Conservation (phyloP, 1,140 invertebrate species). For the Caenorhabditis tropicalis region DNA sequence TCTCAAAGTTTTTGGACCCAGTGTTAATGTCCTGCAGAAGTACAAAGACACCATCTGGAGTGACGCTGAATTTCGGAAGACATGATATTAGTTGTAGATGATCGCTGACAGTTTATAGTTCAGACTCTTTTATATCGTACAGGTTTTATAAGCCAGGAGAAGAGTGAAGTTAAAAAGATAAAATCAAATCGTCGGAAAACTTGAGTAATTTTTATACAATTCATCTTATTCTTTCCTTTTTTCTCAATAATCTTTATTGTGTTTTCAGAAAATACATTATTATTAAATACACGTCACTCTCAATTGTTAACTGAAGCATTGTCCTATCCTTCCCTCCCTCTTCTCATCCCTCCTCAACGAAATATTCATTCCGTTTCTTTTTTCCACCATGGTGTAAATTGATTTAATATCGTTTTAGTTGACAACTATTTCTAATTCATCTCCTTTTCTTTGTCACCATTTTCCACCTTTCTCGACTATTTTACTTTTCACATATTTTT, state of each 20-base stretch:
- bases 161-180: neutral
- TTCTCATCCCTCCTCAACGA: neutral
- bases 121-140: neutral
- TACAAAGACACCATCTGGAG: constrained; percentile 9
- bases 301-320: neutral
- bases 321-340: neutral
- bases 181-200: neutral
- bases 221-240: neutral
- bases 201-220: neutral
- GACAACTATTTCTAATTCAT: neutral
- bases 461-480: neutral
- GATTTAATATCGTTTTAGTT: neutral
- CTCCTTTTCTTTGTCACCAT: neutral
- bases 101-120: neutral
- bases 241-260: neutral
- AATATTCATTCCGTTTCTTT: neutral
- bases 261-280: constrained; percentile 13
- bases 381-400: neutral
- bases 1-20: neutral
- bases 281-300: neutral
- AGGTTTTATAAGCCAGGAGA: neutral
- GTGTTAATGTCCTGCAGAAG: constrained; percentile 35
- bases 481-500: neutral
- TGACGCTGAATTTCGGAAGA: neutral
- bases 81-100: neutral